Evolutionary conservation across 2,888 invertebrate genomes (phyloP).

Genomic region (Cosmia pyralina): DNA sequence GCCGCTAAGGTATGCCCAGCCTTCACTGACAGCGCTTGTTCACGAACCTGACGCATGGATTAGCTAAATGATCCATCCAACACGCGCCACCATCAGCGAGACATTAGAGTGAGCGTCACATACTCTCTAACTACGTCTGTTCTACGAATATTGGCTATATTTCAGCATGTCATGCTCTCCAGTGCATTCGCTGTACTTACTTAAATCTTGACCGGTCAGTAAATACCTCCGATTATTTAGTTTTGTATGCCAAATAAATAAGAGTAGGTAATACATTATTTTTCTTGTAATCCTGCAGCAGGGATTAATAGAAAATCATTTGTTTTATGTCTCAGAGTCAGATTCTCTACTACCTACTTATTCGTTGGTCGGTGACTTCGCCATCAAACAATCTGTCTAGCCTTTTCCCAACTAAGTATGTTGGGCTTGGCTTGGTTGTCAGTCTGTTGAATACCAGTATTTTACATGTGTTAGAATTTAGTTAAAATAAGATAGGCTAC

Average conservation of each 20-base stretch:
- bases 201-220: constrained; percentile 6
- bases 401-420: no score
- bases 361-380: neutral
- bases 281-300: neutral
- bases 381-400: neutral
- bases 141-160: neutral
- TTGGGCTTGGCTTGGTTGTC: no score
- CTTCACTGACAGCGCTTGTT: no score
- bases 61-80: no score
- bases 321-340: neutral
- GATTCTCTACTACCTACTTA: no score
- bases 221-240: constrained; percentile 23
- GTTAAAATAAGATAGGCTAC: no score
- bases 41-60: no score
- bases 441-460: no score
- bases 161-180: neutral
- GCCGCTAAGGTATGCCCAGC: no score
- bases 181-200: neutral
- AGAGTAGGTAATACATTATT: constrained; percentile 1
- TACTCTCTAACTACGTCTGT: neutral
- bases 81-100: no score
- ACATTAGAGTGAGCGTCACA: no score
- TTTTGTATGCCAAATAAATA: constrained; percentile 28
- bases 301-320: constrained; percentile 19
- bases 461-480: no score